Percentiles rank a stretch among this genome's conserved stretches.
These are phyloP conservation scores for Nasonia longicornis DNA, from an alignment of 1,140 invertebrate species.

Conservation along the genomic window DNA sequence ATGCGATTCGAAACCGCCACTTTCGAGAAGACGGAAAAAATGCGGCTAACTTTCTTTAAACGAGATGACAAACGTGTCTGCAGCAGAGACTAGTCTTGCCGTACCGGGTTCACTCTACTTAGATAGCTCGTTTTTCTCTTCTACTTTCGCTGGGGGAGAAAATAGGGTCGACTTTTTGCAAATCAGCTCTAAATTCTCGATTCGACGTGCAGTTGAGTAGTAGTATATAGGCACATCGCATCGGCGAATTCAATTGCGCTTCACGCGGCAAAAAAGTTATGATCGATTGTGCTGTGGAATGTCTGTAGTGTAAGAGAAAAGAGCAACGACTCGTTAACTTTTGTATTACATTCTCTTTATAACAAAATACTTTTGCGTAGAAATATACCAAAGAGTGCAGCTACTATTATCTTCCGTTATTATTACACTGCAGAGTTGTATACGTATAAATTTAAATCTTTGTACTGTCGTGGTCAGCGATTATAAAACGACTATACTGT, in stretches of 20 bases:
- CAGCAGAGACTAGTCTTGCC: background rate
- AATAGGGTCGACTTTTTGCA: background rate
- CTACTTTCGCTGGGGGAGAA: conserved; percentile 3
- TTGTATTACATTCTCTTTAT: background rate
- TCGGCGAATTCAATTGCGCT: no score
- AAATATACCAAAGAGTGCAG: background rate
- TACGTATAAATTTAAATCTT: background rate
- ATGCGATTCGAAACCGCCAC: background rate
- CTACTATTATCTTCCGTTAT: background rate
- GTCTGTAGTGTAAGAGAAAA: background rate
- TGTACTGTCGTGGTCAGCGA: background rate
- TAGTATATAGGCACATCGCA: no score
- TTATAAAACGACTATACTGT: no score
- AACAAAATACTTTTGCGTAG: background rate
- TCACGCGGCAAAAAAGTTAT: background rate
- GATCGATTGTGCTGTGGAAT: background rate
- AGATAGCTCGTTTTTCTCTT: background rate
- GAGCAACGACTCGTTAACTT: background rate
- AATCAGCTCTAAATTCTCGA: background rate
- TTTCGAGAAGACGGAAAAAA: conserved; percentile 9
- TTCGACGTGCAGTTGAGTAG: background rate
- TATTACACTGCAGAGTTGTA: background rate
- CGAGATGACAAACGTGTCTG: background rate
- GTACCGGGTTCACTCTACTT: background rate
- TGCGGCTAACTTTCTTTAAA: background rate